These are phyloP conservation scores for Perca fluviatilis DNA, from an alignment of 2,113 vertebrate genomes.

Conservation along the genomic window DNA sequence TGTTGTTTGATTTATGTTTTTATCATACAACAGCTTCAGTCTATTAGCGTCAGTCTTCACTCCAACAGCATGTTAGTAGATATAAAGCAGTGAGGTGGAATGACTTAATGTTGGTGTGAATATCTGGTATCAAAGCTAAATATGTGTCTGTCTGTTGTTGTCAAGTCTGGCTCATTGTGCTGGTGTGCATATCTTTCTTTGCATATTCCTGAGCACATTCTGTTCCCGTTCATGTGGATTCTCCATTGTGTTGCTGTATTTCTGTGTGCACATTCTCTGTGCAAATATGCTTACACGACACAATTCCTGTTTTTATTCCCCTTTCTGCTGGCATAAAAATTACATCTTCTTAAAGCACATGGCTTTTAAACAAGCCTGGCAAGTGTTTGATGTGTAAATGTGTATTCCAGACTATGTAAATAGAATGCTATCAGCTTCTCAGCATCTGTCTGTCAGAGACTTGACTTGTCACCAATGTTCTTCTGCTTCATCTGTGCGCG, in stretches of 20 bases:
- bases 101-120: neutral
- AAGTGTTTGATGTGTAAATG: slow-evolving; percentile 80
- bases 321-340: slow-evolving; percentile 36
- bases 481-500: slow-evolving; percentile 62
- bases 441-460: slow-evolving; percentile 71
- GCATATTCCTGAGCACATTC: slow-evolving; percentile 10
- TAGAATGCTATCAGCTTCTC: slow-evolving; percentile 63
- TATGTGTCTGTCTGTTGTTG: slow-evolving; percentile 40
- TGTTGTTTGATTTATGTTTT: neutral
- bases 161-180: slow-evolving; percentile 19
- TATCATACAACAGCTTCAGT: neutral
- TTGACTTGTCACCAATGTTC: slow-evolving; percentile 67
- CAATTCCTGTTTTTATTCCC: slow-evolving; percentile 42
- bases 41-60: neutral
- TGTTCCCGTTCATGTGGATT: slow-evolving; percentile 30
- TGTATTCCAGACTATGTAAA: slow-evolving; percentile 69
- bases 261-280: slow-evolving; percentile 16
- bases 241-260: slow-evolving; percentile 13
- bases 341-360: slow-evolving; percentile 40
- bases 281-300: slow-evolving; percentile 33
- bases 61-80: neutral
- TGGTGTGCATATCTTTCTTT: slow-evolving; percentile 9
- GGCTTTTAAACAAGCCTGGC: slow-evolving; percentile 61
- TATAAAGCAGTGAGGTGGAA: slow-evolving; percentile 5
- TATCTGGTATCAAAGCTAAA: slow-evolving; percentile 44